A percentile compares a stretch with the other conserved stretches of the same genome.
These are phyloP conservation scores for Caenorhabditis inopinata DNA, from an alignment of 1,140 invertebrate species.

Conservation along the genomic window DNA sequence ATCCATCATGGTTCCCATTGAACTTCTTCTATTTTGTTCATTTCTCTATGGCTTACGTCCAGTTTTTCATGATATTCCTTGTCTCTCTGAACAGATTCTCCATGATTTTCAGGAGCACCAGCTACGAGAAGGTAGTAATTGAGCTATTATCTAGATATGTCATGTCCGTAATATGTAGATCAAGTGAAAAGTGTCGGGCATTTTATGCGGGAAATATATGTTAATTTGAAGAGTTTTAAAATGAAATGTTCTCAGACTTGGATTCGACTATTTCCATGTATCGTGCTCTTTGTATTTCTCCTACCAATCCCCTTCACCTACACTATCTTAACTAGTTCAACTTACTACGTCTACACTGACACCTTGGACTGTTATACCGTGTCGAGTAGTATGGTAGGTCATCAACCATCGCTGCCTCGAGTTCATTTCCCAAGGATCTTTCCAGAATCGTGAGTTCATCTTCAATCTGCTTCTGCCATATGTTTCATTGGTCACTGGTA, in stretches of 20 bases:
- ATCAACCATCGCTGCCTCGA: no score
- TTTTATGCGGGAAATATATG: no score
- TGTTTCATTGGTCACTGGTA: neutral
- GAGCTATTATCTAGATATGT: no score
- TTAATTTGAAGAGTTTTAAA: no score
- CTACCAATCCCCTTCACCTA: neutral
- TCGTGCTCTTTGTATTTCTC: neutral
- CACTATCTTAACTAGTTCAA: neutral
- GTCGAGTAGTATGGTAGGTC: neutral
- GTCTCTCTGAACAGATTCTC: neutral
- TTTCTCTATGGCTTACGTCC: neutral
- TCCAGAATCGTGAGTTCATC: neutral
- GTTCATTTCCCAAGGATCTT: no score
- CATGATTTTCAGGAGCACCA: neutral
- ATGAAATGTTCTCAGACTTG: neutral
- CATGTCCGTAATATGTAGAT: no score
- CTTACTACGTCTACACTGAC: neutral
- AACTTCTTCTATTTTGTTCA: slow-evolving; percentile 1
- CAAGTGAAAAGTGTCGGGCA: no score
- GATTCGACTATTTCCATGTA: neutral
- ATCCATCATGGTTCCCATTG: slow-evolving; percentile 8
- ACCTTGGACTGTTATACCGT: neutral
- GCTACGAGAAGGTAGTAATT: slow-evolving; percentile 4
- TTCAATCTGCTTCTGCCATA: neutral
- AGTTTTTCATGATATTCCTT: slow-evolving; percentile 10